phyloP scores from a whole-genome alignment of 1,140 invertebrate species.

The Dinothrombium tinctorium region DNA sequence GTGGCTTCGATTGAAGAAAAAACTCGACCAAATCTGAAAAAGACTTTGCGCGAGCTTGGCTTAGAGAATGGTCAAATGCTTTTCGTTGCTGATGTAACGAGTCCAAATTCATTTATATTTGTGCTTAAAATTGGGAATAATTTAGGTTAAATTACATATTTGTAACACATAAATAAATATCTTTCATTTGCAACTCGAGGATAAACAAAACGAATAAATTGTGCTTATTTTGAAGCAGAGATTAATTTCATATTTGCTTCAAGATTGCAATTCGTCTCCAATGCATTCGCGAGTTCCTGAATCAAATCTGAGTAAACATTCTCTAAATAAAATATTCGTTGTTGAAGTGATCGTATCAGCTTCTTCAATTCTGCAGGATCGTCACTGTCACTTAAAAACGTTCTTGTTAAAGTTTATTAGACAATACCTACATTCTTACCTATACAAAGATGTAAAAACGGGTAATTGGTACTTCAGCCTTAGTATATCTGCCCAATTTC shows the following conservation, averaged over 20 bases:
- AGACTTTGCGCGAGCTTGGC: slow-evolving; percentile 55
- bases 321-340: not conserved
- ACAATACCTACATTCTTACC: not conserved
- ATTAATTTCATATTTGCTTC: too few relatives aligned
- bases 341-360: not conserved
- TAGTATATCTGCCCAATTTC: not conserved
- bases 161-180: too few relatives aligned
- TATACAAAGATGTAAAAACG: not conserved
- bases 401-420: too few relatives aligned
- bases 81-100: slow-evolving; percentile 67
- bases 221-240: too few relatives aligned
- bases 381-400: too few relatives aligned
- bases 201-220: too few relatives aligned
- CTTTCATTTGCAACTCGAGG: too few relatives aligned
- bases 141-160: too few relatives aligned
- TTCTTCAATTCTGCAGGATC: not conserved
- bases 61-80: slow-evolving; percentile 54
- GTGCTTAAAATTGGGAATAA: too few relatives aligned
- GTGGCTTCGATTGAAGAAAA: slow-evolving; percentile 63
- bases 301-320: not conserved
- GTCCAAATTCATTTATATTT: slow-evolving; percentile 45
- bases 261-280: too few relatives aligned
- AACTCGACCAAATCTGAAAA: slow-evolving; percentile 59
- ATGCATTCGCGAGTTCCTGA: not conserved
- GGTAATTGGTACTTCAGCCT: not conserved